phyloP scores from a whole-genome alignment of 2,797 vertebrate species.

The Coregonus ussuriensis region DNA sequence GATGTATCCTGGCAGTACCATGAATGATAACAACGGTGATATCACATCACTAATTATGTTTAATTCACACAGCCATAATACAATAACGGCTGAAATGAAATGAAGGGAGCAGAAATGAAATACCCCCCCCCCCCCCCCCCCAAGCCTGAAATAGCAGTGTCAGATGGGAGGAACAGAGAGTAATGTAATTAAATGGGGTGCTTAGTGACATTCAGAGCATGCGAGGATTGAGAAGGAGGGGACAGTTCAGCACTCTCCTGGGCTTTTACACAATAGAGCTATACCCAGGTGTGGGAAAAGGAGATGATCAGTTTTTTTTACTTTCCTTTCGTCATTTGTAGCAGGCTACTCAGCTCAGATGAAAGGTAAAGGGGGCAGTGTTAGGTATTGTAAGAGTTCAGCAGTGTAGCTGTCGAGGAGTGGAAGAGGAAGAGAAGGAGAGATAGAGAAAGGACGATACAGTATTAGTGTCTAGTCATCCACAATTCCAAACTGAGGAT shows the following conservation, averaged over 20 bases:
- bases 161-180: conserved; percentile 55
- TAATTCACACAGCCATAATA: not conserved
- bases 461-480: not conserved
- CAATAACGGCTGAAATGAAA: conserved; percentile 55
- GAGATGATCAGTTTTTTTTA: conserved; percentile 27
- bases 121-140: conserved; percentile 18
- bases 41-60: not conserved
- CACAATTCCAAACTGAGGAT: too few relatives aligned
- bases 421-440: not conserved
- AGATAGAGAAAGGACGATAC: not conserved
- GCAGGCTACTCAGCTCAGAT: conserved; percentile 1
- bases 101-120: conserved; percentile 41
- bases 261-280: conserved; percentile 36
- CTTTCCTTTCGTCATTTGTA: not conserved
- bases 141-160: conserved; percentile 61
- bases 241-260: conserved; percentile 39
- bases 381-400: conserved; percentile 4
- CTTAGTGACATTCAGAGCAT: conserved; percentile 46
- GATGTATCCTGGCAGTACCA: not conserved
- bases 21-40: not conserved
- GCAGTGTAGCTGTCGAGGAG: too few relatives aligned
- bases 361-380: not conserved
- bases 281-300: conserved; percentile 30
- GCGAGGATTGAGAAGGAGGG: conserved; percentile 9
- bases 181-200: conserved; percentile 55